phyloP scores from a whole-genome alignment of 2,888 invertebrate species.

The Carterocephalus palaemon region DNA sequence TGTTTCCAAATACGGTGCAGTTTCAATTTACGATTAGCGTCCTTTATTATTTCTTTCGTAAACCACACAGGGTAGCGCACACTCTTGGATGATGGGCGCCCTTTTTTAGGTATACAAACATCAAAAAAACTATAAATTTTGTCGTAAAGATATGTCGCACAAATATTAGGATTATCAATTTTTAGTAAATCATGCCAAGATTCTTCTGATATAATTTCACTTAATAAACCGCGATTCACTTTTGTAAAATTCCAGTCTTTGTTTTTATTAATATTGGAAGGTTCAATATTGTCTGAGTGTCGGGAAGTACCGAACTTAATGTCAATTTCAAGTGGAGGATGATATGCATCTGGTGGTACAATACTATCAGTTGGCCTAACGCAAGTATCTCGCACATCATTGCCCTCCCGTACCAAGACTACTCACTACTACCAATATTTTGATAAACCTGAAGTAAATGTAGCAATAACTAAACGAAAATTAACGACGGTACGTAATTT shows the following conservation, averaged over 20 bases:
- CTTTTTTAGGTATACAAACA: constrained; percentile 4
- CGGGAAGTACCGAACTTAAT: not conserved
- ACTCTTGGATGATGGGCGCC: not conserved
- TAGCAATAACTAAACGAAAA: no score
- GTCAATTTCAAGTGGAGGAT: no score
- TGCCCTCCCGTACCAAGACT: constrained; percentile 12
- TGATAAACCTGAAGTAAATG: no score
- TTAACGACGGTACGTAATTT: no score
- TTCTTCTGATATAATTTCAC: not conserved
- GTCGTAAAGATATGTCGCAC: not conserved
- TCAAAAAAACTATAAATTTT: constrained; percentile 6
- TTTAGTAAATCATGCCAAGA: not conserved
- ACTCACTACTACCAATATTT: no score
- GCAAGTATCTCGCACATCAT: constrained; percentile 8
- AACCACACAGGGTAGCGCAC: constrained; percentile 17
- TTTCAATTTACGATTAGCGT: not conserved
- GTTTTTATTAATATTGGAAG: constrained; percentile 1
- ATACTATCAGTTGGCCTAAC: no score
- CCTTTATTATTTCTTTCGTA: constrained; percentile 1
- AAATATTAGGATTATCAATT: not conserved
- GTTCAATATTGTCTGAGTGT: not conserved
- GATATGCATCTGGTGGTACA: no score
- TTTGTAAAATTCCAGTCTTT: constrained; percentile 13
- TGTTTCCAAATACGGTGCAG: not conserved
- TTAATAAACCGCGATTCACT: not conserved